Base-by-base conservation (phyloP, 2,888 invertebrate genomes). In the Sarcophaga carnaria region DNA sequence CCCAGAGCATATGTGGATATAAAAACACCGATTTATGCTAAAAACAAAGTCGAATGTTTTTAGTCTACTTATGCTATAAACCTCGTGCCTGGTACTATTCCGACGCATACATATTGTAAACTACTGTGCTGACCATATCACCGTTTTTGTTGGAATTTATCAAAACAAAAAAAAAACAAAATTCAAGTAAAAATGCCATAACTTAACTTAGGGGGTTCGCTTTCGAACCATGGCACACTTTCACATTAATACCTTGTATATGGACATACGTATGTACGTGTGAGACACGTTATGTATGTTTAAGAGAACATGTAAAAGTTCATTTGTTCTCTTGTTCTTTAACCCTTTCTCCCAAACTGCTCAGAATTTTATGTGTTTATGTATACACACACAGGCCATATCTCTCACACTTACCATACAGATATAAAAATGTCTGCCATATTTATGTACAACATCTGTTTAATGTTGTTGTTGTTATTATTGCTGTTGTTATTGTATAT, bases 181-280 rank as follows among this genome's bases (percentile, higher is more conserved):
- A 3, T 4, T 54, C 17, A 54, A 71, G 25, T 79, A 72, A 72
- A 72, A 78, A 69, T 60, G 60, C 27, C 64, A 83, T 72, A 83
- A 83, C 59, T 77, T 77, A 82, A 71, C 77, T 77, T 66, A 62
- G 54, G 54, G 72, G 54, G 45, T 66, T 77, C 71, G n/a, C 77
- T 49, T 82, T 83, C 77, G 77, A 77, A 83, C 82, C 77, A 83
- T 83, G 82, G 82, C 82, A 83, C 59, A 83, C 77, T 83, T 83
- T 77, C 27, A 66, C 27, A 66, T 60, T 45, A 64, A 66, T 59
- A 59, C 47, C 27, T 25, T 64, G 20, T 62, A 22, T 71, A 6
- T 45, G 45, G 45, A 54, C 64, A 63, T 76, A 8, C 70, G 69
- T 81, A 8, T 60, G n/a, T 54, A 27, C n/a, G 2, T 37, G 5